Base-by-base conservation (phyloP, 2,797 vertebrate genomes). In the Gallirallus australis region DNA sequence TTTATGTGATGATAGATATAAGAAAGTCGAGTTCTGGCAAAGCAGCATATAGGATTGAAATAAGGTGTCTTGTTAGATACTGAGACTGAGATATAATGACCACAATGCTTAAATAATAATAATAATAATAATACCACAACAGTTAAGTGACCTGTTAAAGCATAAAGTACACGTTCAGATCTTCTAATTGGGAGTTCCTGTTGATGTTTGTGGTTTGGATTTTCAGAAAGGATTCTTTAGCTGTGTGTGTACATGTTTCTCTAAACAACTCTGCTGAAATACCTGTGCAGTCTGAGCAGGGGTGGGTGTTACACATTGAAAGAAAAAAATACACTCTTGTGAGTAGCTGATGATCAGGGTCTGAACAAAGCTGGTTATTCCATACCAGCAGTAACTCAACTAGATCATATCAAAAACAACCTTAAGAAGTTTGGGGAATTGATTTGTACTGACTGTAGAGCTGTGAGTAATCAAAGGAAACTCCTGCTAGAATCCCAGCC, bases 221-320 rank as follows among this genome's bases (percentile, higher is more conserved):
- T 81, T 78, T 82, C 42, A 88, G 72, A 48, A 89, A 14, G 13
- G 21, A 52, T 91, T 88, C 33, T 56, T 57, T 8, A 56, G 39
- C 0, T 0, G 18, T 5, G 33, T 31, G 35, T 8, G 4, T n/a
- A 27, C 1, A 0, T 37, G n/a, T 71, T 80, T 72, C 31, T 75
- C 57, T 50, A 11, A 73, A 28, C 30, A 60, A 82, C 4, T 60
- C 37, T 60, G 30, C 61, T 45, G 77, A 39, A 73, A 56, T 21
- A 4, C 9, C 31, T 82, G 69, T 86, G 60, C 48, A 9, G 9
- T 70, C 86, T 2, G 2, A 79, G 35, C n/a, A 48, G 42, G 14
- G 11, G 9, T 56, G 33, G 35, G 20, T 85, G 57, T 56, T 73
- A 3, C 2, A 1, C 53, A 11, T 25, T 27, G 7, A n/a, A 84